phyloP scores from a whole-genome alignment of 2,797 vertebrate genomes.

The Chiloscyllium punctatum region DNA sequence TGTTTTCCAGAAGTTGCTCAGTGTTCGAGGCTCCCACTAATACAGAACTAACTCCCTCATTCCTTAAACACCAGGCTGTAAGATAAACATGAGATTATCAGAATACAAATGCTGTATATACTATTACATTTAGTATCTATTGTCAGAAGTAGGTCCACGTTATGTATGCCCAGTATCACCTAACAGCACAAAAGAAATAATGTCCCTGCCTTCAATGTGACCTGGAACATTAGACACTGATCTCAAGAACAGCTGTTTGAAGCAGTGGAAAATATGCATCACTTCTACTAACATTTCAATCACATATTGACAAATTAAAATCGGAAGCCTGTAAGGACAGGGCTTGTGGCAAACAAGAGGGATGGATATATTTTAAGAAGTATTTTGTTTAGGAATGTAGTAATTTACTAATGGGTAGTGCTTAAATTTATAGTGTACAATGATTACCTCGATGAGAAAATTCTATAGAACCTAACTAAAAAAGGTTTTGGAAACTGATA shows the following conservation, averaged over 20 bases:
- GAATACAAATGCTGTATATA: not conserved
- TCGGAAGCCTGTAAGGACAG: not conserved
- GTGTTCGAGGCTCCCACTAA: conserved; percentile 90
- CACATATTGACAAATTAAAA: not conserved
- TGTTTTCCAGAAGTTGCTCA: conserved; percentile 97
- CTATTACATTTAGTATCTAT: not conserved
- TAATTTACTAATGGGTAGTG: not conserved
- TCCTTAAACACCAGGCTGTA: conserved; percentile 95
- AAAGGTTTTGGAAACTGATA: not conserved
- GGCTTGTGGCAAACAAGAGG: not conserved
- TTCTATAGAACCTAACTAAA: not conserved
- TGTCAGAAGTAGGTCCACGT: not conserved
- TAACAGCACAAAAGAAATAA: not conserved
- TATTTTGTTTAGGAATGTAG: not conserved
- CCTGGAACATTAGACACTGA: not conserved
- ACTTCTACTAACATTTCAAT: not conserved
- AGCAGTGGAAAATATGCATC: not conserved
- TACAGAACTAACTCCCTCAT: conserved; percentile 93
- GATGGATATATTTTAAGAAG: not conserved
- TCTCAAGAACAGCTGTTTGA: not conserved
- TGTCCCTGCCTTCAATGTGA: not conserved
- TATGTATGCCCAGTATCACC: not conserved
- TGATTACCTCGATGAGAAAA: not conserved
- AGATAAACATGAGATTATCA: conserved; percentile 41
- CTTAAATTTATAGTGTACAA: not conserved